Evolutionary conservation across 2,797 vertebrate species (phyloP).

Genomic region (Dromococcyx pavoninus): DNA sequence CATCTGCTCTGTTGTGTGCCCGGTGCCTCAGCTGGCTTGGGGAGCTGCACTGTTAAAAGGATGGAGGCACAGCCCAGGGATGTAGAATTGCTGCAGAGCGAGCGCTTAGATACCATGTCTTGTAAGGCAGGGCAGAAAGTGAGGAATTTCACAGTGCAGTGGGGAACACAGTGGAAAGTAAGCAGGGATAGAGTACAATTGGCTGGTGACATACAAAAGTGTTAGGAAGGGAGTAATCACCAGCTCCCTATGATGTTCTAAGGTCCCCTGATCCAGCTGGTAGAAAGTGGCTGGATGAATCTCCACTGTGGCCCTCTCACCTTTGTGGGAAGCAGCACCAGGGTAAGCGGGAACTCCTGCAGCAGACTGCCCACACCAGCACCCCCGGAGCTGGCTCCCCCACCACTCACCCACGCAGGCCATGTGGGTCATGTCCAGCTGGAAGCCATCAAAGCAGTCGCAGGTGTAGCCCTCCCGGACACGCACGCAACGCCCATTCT

Average conservation of each 20-base stretch:
- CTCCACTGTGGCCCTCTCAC: not conserved
- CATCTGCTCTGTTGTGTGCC: not conserved
- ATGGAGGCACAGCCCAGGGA: not conserved
- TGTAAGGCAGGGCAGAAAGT: not conserved
- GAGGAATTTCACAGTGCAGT: not conserved
- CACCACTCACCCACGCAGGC: constrained; percentile 84
- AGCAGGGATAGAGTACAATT: not conserved
- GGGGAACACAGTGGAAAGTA: not conserved
- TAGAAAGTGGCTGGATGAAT: not conserved
- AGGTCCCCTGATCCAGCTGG: not conserved
- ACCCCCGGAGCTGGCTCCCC: not conserved
- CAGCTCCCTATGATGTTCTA: not conserved
- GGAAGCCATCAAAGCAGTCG: constrained; percentile 93
- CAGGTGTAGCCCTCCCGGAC: constrained; percentile 95
- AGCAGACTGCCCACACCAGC: not conserved
- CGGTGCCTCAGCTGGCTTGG: not conserved
- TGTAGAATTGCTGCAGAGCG: not conserved
- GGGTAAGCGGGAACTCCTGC: not conserved
- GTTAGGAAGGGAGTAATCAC: not conserved
- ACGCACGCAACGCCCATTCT: constrained; percentile 93
- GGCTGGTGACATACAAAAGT: not conserved
- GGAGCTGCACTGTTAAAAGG: not conserved
- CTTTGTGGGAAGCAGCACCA: rapidly evolving
- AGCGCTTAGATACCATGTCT: not conserved
- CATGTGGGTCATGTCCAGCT: constrained; percentile 89